Conservation (phyloP, 1,140 invertebrate genomes). For the Arion vulgaris region DNA sequence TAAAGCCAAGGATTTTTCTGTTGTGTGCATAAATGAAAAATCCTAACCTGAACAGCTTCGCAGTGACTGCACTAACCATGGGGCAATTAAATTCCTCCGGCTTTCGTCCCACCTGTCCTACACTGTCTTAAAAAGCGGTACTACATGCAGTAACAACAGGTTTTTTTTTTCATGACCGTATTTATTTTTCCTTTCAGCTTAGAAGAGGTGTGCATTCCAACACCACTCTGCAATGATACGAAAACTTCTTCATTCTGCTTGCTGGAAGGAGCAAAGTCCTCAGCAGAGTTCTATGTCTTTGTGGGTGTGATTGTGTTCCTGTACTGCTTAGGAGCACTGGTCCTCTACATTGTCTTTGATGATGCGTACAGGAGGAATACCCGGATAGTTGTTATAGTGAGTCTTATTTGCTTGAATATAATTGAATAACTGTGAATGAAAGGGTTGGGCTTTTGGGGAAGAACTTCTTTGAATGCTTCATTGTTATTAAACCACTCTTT, state of each 20-base stretch:
- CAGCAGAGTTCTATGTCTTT: conserved; percentile 81
- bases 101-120: too few relatives aligned
- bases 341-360: conserved; percentile 78
- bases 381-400: conserved; percentile 74
- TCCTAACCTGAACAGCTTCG: too few relatives aligned
- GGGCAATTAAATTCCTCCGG: too few relatives aligned
- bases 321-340: conserved; percentile 76
- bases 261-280: conserved; percentile 67
- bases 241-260: conserved; percentile 26
- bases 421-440: neutral
- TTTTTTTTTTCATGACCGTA: too few relatives aligned
- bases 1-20: too few relatives aligned
- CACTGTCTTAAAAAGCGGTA: too few relatives aligned
- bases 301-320: conserved; percentile 80
- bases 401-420: conserved; percentile 47
- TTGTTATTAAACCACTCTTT: too few relatives aligned
- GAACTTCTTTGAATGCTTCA: too few relatives aligned
- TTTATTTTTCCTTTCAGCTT: conserved; percentile 50
- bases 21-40: too few relatives aligned
- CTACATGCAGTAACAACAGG: too few relatives aligned
- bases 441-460: too few relatives aligned
- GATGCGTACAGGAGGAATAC: conserved; percentile 77
- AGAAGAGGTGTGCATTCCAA: conserved; percentile 41
- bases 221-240: conserved; percentile 36
- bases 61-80: too few relatives aligned